Evolutionary conservation across 64 coral and sea anemone genomes (phyloP), one percentile per base, ranked within the genome.

Genomic region (Montipora efflorescens): DNA sequence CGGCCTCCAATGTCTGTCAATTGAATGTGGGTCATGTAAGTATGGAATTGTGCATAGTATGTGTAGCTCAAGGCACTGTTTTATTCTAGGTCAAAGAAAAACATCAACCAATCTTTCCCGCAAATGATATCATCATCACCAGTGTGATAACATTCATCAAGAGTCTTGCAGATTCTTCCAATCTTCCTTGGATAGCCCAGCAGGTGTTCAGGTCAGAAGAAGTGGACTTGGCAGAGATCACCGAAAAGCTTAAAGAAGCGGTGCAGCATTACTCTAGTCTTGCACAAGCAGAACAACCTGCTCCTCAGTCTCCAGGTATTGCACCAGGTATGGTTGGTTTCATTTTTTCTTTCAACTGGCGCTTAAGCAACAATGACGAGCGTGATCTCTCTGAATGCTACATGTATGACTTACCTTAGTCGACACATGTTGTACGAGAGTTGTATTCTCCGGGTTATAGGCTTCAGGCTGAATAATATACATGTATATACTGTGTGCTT

Each of bases 61-160:
- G 6, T 57, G 53, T 57, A 57, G 53, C 53, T 57, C 7, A 57
- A 57, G 11, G 53, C 53, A 57, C 13, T 64, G 59, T 64, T 85
- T 52, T 47, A 16, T 77, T 74, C 67, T 58, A 96, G 95, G 95
- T 89, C 4, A 92, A 96, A 75, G 95, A 94, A 48, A 92, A 92
- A 28, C 83, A 96, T 58, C 95, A 96, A 43, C 90, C 91, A 52
- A 94, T 96, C 55, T 87, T 95, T 22, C 95, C 95, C 4, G 95
- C 98, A 14, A 94, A 94, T 96, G 94, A 99, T 68, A 93, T 94
- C 59, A 90, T 96, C 3, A 85, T 99, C 13, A 82, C 87, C 19
- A 87, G 88, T 74, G 89, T 99, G 46, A 51, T 96, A 47, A 88
- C 92, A 4, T 99, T 87, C 96, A 88, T 99, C 13, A 96, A 92